Evolutionary conservation across 2,888 invertebrate species (phyloP).

Genomic region (Conops quadrifasciatus): DNA sequence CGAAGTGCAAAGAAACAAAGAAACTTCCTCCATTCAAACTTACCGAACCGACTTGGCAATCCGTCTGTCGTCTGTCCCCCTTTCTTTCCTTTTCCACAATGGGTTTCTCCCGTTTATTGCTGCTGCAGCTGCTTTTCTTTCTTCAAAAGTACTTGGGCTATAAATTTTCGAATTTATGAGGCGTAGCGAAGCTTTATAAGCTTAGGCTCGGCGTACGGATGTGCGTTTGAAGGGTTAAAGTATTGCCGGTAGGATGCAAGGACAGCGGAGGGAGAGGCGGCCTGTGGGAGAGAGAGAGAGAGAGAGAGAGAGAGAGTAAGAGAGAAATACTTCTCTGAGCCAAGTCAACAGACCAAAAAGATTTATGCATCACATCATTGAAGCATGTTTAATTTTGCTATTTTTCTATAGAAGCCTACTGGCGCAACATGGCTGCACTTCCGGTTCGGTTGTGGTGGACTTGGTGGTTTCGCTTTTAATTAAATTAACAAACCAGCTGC

Average conservation of each 20-base stretch:
- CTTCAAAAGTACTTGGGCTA: slow-evolving; percentile 28
- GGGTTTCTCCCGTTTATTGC: background rate
- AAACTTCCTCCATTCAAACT: slow-evolving; percentile 18
- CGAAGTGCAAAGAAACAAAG: slow-evolving; percentile 16
- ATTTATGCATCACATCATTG: slow-evolving; percentile 16
- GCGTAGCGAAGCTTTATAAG: slow-evolving; percentile 27
- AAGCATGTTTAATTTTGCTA: slow-evolving; percentile 22
- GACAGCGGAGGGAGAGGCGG: background rate
- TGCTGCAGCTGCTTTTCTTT: background rate
- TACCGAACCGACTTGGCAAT: background rate
- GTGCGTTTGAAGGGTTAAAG: slow-evolving; percentile 14
- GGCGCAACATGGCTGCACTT: slow-evolving; percentile 14
- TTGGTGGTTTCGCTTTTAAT: slow-evolving; percentile 15
- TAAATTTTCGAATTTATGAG: slow-evolving; percentile 40
- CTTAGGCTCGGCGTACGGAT: slow-evolving; percentile 7
- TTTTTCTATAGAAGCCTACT: background rate
- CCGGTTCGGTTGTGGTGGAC: background rate
- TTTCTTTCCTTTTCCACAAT: background rate
- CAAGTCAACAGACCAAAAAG: slow-evolving; percentile 1
- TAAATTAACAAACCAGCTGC: slow-evolving; percentile 22
- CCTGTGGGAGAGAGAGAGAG: background rate
- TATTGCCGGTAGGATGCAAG: background rate
- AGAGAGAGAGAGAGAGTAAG: background rate
- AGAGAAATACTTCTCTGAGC: no score
- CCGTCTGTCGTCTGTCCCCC: background rate